Percentiles rank a stretch among this genome's conserved stretches.
Evolutionary conservation across 2,113 vertebrate genomes (phyloP).

Genomic region (Sakesphorus luctuosus): DNA sequence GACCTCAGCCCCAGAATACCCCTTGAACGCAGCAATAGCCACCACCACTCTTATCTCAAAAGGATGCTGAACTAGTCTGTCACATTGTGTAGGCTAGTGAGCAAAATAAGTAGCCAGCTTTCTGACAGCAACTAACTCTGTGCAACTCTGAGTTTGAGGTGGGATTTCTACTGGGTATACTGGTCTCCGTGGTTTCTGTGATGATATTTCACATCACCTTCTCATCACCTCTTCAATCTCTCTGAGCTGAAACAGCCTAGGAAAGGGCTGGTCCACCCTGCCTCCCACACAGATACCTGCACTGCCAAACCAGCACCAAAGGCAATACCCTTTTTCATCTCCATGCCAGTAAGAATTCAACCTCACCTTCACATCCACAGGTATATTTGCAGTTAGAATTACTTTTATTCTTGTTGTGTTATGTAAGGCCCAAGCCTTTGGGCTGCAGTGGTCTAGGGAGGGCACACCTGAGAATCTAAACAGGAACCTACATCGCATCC

Average conservation of each 20-base stretch:
- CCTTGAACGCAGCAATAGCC: not conserved
- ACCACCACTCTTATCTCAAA: not conserved
- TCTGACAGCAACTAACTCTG: not conserved
- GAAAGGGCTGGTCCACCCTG: not conserved
- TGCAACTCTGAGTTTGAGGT: not conserved
- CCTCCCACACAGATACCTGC: not conserved
- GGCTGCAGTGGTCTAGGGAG: not conserved
- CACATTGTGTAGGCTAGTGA: not conserved
- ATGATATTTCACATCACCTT: not conserved
- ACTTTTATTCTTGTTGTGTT: not conserved
- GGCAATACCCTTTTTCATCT: not conserved
- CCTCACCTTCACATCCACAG: not conserved
- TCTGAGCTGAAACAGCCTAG: accelerated
- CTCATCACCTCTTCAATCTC: not conserved
- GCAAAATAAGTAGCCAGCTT: not conserved
- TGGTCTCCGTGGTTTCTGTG: not conserved
- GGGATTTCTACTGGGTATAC: not conserved
- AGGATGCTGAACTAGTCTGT: not conserved
- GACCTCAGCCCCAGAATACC: not conserved
- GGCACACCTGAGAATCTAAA: not conserved
- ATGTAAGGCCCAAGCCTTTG: not conserved
- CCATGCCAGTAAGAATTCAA: not conserved
- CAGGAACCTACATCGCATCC: not conserved
- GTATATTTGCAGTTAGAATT: not conserved
- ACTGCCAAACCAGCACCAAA: not conserved